A percentile compares a stretch with the other conserved stretches of the same genome.
These are phyloP conservation scores for Copidosoma floridanum DNA, from an alignment of 1,140 invertebrate species.

Conservation along the genomic window DNA sequence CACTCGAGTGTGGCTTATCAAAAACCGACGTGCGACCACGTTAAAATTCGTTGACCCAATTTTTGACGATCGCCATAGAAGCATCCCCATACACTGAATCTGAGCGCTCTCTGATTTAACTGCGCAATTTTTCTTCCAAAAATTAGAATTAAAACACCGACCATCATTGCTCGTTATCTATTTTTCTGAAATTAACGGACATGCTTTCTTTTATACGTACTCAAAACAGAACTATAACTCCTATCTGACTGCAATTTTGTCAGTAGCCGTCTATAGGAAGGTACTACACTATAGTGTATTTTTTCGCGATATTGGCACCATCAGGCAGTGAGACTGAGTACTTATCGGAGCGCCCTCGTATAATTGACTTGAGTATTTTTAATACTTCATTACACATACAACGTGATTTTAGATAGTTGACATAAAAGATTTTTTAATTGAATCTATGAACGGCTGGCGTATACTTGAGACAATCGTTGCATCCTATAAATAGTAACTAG, in stretches of 20 bases:
- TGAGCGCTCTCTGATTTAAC: slow-evolving; percentile 14
- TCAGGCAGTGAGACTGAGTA: slow-evolving; percentile 1
- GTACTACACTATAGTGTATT: background rate
- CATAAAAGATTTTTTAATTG: too few relatives aligned
- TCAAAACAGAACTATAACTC: background rate
- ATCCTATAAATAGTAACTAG: too few relatives aligned
- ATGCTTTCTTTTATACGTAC: background rate
- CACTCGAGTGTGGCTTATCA: slow-evolving; percentile 34
- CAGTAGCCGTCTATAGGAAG: background rate
- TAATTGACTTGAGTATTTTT: too few relatives aligned
- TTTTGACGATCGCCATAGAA: slow-evolving; percentile 38
- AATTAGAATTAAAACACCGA: slow-evolving; percentile 16
- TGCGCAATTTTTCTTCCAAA: slow-evolving; percentile 18
- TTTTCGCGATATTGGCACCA: background rate
- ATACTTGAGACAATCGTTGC: too few relatives aligned
- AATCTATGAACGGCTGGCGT: too few relatives aligned
- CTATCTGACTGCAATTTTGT: background rate
- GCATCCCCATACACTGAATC: slow-evolving; percentile 34
- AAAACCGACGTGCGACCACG: slow-evolving; percentile 35
- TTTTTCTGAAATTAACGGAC: slow-evolving; percentile 6
- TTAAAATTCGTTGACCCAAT: slow-evolving; percentile 43
- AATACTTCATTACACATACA: too few relatives aligned
- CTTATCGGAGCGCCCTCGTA: slow-evolving; percentile 8
- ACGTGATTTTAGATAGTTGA: too few relatives aligned
- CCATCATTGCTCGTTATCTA: slow-evolving; percentile 21